Percentiles rank a stretch among this genome's conserved stretches.
Conservation (phyloP, 1,140 invertebrate species). For the Holcopasites calliopsidis region DNA sequence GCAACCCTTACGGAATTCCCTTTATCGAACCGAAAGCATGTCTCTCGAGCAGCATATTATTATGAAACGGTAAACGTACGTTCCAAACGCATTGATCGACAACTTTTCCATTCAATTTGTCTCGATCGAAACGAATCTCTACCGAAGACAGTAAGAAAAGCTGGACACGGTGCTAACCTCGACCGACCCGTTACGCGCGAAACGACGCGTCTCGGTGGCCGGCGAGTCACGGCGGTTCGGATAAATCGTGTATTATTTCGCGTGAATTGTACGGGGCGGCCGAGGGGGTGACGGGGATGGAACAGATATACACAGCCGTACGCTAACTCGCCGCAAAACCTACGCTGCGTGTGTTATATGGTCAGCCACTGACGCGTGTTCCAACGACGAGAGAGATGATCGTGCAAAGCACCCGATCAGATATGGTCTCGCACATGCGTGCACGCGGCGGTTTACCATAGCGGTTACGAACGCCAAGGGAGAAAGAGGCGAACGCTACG, state of each 20-base stretch:
- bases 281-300: background rate
- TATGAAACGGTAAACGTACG: too few relatives aligned
- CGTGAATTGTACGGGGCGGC: background rate
- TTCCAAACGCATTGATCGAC: too few relatives aligned
- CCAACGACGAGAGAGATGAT: conserved; percentile 62
- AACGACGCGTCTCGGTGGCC: background rate
- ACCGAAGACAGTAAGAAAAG: background rate
- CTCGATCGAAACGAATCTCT: too few relatives aligned
- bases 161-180: background rate
- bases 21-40: too few relatives aligned
- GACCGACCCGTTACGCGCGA: conserved; percentile 5
- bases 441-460: conserved; percentile 56
- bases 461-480: conserved; percentile 24
- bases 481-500: conserved; percentile 20
- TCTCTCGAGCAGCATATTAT: too few relatives aligned
- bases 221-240: conserved; percentile 51
- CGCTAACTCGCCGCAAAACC: conserved; percentile 61
- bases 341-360: conserved; percentile 53
- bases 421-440: conserved; percentile 53
- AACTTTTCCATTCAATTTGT: too few relatives aligned
- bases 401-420: conserved; percentile 49
- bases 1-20: too few relatives aligned
- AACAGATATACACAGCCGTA: conserved; percentile 42
- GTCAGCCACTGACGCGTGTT: conserved; percentile 62
- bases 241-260: conserved; percentile 62